Percentiles rank a stretch among this genome's conserved stretches.
Evolutionary conservation across 1,140 invertebrate species (phyloP).

Genomic region (Cydia amplana): DNA sequence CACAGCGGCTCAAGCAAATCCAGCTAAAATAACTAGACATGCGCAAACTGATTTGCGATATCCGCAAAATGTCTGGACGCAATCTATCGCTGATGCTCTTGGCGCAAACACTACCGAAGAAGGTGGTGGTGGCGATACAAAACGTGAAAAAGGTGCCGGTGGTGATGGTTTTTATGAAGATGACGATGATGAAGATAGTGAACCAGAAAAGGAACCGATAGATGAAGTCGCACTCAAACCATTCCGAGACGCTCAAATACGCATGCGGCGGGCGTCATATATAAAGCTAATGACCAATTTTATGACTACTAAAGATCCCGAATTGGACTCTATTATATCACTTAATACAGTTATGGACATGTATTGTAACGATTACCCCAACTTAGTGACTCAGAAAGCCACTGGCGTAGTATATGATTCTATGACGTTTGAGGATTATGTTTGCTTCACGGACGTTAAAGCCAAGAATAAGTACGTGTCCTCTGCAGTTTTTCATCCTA

Average conservation of each 20-base stretch:
- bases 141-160: not conserved
- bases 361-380: slow-evolving; percentile 83
- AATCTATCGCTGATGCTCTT: slow-evolving; percentile 79
- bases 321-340: slow-evolving; percentile 71
- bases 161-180: slow-evolving; percentile 19
- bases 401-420: slow-evolving; percentile 58
- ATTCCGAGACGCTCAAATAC: slow-evolving; percentile 57
- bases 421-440: slow-evolving; percentile 80
- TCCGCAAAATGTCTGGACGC: slow-evolving; percentile 84
- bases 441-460: slow-evolving; percentile 82
- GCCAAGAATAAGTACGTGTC: slow-evolving; percentile 83
- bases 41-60: slow-evolving; percentile 84
- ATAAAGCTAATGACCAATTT: slow-evolving; percentile 65
- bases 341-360: slow-evolving; percentile 83
- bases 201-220: slow-evolving; percentile 41
- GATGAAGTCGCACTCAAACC: slow-evolving; percentile 58
- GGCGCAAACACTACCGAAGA: slow-evolving; percentile 47
- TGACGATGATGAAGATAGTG: slow-evolving; percentile 50
- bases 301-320: slow-evolving; percentile 45
- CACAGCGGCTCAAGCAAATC: slow-evolving; percentile 76
- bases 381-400: slow-evolving; percentile 73
- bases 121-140: slow-evolving; percentile 32
- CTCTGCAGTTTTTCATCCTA: slow-evolving; percentile 85
- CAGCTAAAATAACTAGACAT: slow-evolving; percentile 64
- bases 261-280: slow-evolving; percentile 65